Percentiles rank a stretch among this genome's conserved stretches.
Evolutionary conservation across 2,797 vertebrate species (phyloP).

Genomic region (Danio tinwini): DNA sequence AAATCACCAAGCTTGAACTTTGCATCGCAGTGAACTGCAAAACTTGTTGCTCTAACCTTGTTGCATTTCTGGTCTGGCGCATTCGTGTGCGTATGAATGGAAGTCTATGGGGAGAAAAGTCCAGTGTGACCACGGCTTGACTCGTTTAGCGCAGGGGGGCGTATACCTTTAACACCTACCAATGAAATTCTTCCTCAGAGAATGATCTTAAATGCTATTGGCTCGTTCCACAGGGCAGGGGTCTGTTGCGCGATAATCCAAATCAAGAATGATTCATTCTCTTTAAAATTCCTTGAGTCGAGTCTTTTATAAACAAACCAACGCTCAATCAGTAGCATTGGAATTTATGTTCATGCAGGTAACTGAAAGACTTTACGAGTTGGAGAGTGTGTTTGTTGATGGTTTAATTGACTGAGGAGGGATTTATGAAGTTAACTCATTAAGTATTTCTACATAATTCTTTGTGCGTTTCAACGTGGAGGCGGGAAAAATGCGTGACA

Average conservation of each 20-base stretch:
- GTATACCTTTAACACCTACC: not conserved
- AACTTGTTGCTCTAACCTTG: no score
- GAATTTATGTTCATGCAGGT: not conserved
- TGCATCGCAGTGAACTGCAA: no score
- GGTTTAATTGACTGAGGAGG: not conserved
- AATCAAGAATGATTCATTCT: not conserved
- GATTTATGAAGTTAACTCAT: not conserved
- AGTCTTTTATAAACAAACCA: not conserved
- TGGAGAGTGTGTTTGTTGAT: not conserved
- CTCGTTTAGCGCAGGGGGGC: not conserved
- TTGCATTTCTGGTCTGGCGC: no score
- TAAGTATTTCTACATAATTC: constrained; percentile 62
- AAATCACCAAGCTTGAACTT: no score
- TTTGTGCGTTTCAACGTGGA: constrained; percentile 74
- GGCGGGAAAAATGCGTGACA: constrained; percentile 41
- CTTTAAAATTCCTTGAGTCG: not conserved
- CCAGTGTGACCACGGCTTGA: no score
- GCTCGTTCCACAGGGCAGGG: not conserved
- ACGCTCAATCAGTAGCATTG: no score
- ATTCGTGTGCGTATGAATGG: no score
- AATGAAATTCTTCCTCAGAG: not conserved
- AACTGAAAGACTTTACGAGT: not conserved
- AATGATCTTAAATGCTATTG: not conserved
- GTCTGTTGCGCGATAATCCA: no score
- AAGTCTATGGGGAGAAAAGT: no score